Base-by-base conservation (phyloP, 2,888 invertebrate genomes). In the Drosophila maculinotata region DNA sequence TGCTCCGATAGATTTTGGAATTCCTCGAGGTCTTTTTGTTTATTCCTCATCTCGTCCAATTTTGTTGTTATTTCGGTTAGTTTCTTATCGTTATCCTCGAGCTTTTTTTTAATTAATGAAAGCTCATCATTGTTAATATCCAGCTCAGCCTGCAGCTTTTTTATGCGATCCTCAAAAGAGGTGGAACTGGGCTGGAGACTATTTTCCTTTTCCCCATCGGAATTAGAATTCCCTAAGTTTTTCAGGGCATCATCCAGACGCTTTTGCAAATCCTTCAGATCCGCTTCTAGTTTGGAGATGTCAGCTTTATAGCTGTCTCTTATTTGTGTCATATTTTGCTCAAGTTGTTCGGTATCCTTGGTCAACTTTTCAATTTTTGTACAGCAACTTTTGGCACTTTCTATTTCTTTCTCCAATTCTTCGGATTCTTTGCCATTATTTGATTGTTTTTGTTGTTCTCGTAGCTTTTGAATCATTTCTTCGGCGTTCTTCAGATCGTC, bases 331-430 rank as follows among this genome's bases (percentile, higher is more conserved):
- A 62, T 6, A 8, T 45, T 20, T 0, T 7, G n/a, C 5, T 12
- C 2, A 17, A 60, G 1, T 1, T 53, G 1, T 10, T 36, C 12
- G 1, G 20, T 6, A 3, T 41, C 15, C 0, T 44, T 6, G 2
- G 0, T 3, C n/a, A 76, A 14, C 0, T 30, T 36, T 0, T 47
- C 64, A 9, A 77, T 25, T 4, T 58, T 38, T 4, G 44, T 26
- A n/a, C 69, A 73, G 10, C 54, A 69, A 1, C 12, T 7, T 2
- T 47, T 23, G 0, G 59, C 51, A 1, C 20, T 53, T 1, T 33
- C 30, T 0, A 45, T n/a, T 17, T 65, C 23, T 1, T 5, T n/a
- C n/a, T 38, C 10, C n/a, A 67, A 10, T 3, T 36, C 42, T 4
- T 12, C 9, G 1, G 1, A 23, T 30, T 15, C n/a, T n/a, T n/a